phyloP scores from a whole-genome alignment of 2,888 invertebrate species.

The Stomorhina lunata region DNA sequence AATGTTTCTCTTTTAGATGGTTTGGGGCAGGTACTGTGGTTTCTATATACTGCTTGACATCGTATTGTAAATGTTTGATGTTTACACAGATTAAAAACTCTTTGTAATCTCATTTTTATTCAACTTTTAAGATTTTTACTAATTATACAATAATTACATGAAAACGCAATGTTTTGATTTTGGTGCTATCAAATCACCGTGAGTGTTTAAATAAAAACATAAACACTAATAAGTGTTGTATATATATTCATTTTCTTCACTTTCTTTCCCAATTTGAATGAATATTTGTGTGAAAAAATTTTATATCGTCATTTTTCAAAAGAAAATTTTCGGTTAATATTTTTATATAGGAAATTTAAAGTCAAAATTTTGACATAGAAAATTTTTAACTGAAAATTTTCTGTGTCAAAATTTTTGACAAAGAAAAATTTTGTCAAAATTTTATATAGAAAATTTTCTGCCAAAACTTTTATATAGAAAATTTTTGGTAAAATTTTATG shows the following conservation, averaged over 20 bases:
- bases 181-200: background rate
- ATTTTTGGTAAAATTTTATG: too few relatives aligned
- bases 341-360: too few relatives aligned
- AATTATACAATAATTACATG: conserved; percentile 51
- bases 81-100: background rate
- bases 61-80: background rate
- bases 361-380: too few relatives aligned
- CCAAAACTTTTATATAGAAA: too few relatives aligned
- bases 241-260: background rate
- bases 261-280: too few relatives aligned
- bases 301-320: too few relatives aligned
- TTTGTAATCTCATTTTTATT: conserved; percentile 49
- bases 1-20: conserved; percentile 69
- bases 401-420: too few relatives aligned
- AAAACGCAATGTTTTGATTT: background rate
- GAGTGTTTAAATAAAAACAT: background rate
- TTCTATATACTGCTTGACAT: background rate
- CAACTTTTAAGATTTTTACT: background rate
- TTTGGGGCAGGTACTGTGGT: background rate
- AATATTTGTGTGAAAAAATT: too few relatives aligned
- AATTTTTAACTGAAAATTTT: too few relatives aligned
- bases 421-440: too few relatives aligned
- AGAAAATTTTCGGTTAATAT: too few relatives aligned
- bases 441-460: too few relatives aligned
- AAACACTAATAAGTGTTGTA: conserved; percentile 7